phyloP scores from a whole-genome alignment of 1,140 invertebrate species.

The Bombyx mandarina region DNA sequence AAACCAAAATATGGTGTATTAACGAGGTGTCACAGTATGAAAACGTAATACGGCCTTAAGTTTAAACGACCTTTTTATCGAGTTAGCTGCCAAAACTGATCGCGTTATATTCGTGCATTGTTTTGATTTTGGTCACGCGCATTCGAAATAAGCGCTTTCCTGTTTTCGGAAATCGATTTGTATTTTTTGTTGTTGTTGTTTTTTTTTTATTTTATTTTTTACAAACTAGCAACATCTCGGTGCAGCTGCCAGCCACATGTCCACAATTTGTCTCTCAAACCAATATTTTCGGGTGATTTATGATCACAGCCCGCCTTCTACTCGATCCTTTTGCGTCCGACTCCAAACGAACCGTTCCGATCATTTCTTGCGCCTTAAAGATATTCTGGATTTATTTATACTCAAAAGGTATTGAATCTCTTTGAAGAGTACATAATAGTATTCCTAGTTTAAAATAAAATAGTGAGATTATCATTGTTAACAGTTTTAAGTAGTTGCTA shows the following conservation, averaged over 20 bases:
- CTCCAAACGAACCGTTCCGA: too few relatives aligned
- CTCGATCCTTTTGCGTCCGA: too few relatives aligned
- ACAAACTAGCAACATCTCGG: conserved; percentile 6
- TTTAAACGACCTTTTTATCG: conserved; percentile 33
- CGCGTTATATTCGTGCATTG: conserved; percentile 34
- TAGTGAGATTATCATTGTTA: neutral
- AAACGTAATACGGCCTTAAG: conserved; percentile 18
- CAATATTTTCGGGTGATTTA: conserved; percentile 47
- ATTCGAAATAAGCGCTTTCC: conserved; percentile 10
- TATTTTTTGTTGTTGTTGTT: conserved; percentile 1
- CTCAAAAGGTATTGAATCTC: too few relatives aligned
- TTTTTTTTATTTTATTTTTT: neutral
- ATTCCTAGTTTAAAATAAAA: too few relatives aligned
- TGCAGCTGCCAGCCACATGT: conserved; percentile 52
- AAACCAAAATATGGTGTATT: conserved; percentile 7
- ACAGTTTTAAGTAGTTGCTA: conserved; percentile 11
- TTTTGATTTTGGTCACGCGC: conserved; percentile 54
- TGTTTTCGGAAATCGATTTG: conserved; percentile 4
- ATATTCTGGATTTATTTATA: too few relatives aligned
- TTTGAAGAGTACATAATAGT: too few relatives aligned
- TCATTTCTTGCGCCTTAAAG: too few relatives aligned
- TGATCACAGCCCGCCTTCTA: conserved; percentile 4
- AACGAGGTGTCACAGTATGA: conserved; percentile 30
- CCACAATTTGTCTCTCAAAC: conserved; percentile 35
- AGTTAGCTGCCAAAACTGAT: conserved; percentile 38